Base-by-base conservation (phyloP, 2,888 invertebrate genomes). In the Rhagonycha fulva region DNA sequence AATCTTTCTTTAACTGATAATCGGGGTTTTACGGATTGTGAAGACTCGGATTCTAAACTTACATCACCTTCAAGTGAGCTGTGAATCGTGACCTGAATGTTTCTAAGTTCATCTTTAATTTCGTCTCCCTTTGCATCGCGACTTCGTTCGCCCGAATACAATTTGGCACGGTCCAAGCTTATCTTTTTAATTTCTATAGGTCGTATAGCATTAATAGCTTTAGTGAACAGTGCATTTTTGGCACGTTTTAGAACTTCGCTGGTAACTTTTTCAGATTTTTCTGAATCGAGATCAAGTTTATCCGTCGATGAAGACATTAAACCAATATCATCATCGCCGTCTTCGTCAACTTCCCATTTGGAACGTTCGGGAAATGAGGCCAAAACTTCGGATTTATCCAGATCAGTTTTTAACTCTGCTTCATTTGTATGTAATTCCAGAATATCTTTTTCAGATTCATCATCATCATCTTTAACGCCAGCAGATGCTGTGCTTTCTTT, bases 191-290 rank as follows among this genome's bases (percentile, higher is more conserved):
- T 93, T 88, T 94, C 94, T 71, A 94, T 86, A 0, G 94, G 94
- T 75, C 94, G 90, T 67, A 95, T 92, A 0, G 95, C 94, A 84
- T 94, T 95, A 63, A 95, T 94, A 0, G 95, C 95, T 87, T 97
- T 96, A 62, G 96, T 95, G 86, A 97, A 95, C 82, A 97, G 94
- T 0, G 95, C 96, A 86, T 97, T 96, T 88, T 97, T 97, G 1
- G 97, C 97, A 80, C 96, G 91, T 85, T 97, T 96, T 70, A 97
- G 89, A 4, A 97, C 96, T 87, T 96, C 96, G 19, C 94, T 94
- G 1, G 96, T 96, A 0, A 93, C 93, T 88, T 95, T 95, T 73
- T 90, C 91, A 9, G 89, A 88, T 81, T 91, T 91, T 81, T 90
- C 91, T 12, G 63, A 62, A 61, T 73, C 71, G 0, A 10, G 26